Evolutionary conservation across 2,113 vertebrate species (phyloP), one percentile per base, ranked within the genome.

Genomic region (Thymallus thymallus): DNA sequence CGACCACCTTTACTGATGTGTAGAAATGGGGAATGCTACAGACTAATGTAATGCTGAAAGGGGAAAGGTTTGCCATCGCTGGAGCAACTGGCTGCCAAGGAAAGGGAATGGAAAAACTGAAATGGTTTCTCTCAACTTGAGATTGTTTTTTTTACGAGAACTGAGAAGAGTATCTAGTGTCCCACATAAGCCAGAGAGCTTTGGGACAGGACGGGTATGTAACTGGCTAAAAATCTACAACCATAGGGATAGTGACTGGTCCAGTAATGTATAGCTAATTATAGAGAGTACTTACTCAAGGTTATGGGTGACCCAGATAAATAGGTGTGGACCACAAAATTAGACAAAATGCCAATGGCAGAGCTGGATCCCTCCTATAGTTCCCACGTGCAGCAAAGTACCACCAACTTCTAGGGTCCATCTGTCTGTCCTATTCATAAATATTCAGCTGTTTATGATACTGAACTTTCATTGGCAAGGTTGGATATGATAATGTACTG

Each of bases 241-340:
- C 35, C 73, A 73, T 71, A 35, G 74, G 20, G 29, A 66, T 32
- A 32, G 18, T 72, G 77, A 84, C 76, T 76, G 20, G 71, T 83
- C 71, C 86, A 80, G 79, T 85, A 86, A 75, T 83, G 69, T 26
- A 55, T 26, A 78, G 76, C 45, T 79, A 77, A 83, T 62, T 75
- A 72, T 41, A 41, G 9, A 2, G 79, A 66, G 60, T 76, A 75
- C 48, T 41, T 41, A 41, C 83, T 85, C 73, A 66, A 68, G 72
- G 77, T 70, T 48, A 84, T 29, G 45, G 72, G 87, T 91, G 91
- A 89, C 91, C 89, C 86, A 91, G 77, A 92, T 89, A 88, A 76
- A 83, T 74, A 74, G 26, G 5, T 23, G 68, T 69, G 81, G 75
- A 74, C 64, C 62, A 73, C 67, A 78, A 80, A 80, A 41, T 69